Percentiles rank a stretch among this genome's conserved stretches.
These are phyloP conservation scores for Lytechinus variegatus DNA, from an alignment of 35 echinoderm and acorn worm species.

Conservation along the genomic window DNA sequence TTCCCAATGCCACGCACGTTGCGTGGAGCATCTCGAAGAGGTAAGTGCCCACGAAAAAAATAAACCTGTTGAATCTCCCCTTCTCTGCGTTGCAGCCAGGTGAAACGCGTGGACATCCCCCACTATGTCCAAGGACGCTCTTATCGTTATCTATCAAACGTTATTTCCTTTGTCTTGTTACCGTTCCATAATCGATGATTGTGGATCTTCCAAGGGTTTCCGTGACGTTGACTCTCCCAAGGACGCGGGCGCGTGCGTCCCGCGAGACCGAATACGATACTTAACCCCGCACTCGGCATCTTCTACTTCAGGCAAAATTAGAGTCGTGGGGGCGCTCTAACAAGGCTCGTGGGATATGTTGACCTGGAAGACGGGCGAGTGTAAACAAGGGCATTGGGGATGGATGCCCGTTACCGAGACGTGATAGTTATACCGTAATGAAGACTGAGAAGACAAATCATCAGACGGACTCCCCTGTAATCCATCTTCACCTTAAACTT, in stretches of 20 bases:
- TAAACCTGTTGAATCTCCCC: background rate
- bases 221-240: background rate
- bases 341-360: background rate
- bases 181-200: background rate
- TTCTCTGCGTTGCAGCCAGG: background rate
- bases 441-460: background rate
- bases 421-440: background rate
- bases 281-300: slow-evolving; percentile 7
- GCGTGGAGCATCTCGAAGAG: background rate
- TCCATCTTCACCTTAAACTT: slow-evolving; percentile 3
- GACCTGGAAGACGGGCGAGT: background rate
- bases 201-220: background rate
- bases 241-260: background rate
- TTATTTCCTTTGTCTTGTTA: background rate
- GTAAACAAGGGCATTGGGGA: background rate
- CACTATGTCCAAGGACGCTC: background rate
- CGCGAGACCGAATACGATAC: background rate
- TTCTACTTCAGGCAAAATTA: background rate
- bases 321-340: slow-evolving; percentile 7
- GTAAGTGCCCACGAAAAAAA: background rate
- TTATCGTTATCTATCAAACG: slow-evolving; percentile 13
- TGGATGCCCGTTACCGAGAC: background rate
- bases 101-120: background rate
- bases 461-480: background rate
- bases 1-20: background rate